A percentile compares a stretch with the other conserved stretches of the same genome.
These are phyloP conservation scores for Rotaria magnacalcarata DNA, from an alignment of 2,888 invertebrate genomes.

Conservation along the genomic window DNA sequence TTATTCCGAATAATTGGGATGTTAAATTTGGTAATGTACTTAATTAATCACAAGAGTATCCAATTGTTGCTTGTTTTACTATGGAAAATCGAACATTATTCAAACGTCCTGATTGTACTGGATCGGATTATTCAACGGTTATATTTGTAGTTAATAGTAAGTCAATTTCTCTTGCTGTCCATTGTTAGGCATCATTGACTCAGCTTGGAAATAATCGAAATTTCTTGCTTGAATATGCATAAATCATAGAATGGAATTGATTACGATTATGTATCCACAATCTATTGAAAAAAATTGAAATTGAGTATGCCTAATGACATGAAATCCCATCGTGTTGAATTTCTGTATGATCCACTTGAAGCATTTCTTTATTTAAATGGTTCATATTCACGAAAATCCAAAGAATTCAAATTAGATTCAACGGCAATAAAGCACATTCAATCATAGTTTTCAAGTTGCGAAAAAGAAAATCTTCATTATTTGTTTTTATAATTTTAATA, in stretches of 20 bases:
- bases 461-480: not conserved
- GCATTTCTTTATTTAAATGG: not conserved
- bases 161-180: not conserved
- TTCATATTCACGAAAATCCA: not conserved
- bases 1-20: slow-evolving; percentile 1
- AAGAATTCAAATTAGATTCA: slow-evolving; percentile 24
- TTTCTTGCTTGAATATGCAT: not conserved
- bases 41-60: not conserved
- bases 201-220: not conserved
- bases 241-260: not conserved
- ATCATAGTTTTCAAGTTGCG: not conserved
- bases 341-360: slow-evolving; percentile 13
- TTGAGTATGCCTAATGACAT: not conserved
- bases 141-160: not conserved
- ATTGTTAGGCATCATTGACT: not conserved
- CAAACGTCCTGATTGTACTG: slow-evolving; percentile 1
- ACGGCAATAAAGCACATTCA: slow-evolving; percentile 8
- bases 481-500: not conserved
- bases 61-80: not conserved
- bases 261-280: not conserved
- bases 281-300: not conserved
- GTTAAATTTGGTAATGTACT: not conserved
- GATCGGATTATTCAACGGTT: not conserved
- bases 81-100: slow-evolving; percentile 11
- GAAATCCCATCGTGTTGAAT: not conserved